phyloP scores from a whole-genome alignment of 2,888 invertebrate genomes.

The Ephialtes manifestator region DNA sequence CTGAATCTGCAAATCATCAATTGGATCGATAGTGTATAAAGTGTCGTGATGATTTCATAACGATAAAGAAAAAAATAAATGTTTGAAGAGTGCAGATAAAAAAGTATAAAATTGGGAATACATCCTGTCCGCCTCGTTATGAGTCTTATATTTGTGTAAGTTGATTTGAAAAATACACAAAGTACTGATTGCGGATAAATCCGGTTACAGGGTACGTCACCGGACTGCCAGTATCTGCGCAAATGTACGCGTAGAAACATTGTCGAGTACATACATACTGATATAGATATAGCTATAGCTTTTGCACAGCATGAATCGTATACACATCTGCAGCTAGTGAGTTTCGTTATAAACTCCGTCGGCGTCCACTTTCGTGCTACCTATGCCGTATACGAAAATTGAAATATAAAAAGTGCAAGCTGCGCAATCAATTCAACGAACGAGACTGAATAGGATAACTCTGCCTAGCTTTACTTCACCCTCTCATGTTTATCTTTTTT shows the following conservation, averaged over 20 bases:
- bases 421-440: slow-evolving; percentile 58
- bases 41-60: neutral
- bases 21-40: neutral
- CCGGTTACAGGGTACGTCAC: slow-evolving; percentile 46
- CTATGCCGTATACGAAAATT: slow-evolving; percentile 3
- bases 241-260: neutral
- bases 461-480: slow-evolving; percentile 30
- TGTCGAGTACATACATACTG: neutral
- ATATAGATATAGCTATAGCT: neutral
- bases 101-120: slow-evolving; percentile 4
- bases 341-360: slow-evolving; percentile 35
- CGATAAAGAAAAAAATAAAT: slow-evolving; percentile 1
- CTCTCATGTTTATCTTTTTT: slow-evolving; percentile 40
- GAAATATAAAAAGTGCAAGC: slow-evolving; percentile 47
- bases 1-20: neutral
- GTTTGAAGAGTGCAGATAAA: neutral
- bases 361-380: slow-evolving; percentile 10
- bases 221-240: slow-evolving; percentile 13
- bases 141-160: slow-evolving; percentile 51
- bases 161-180: slow-evolving; percentile 72
- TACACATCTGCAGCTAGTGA: slow-evolving; percentile 3
- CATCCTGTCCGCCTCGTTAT: slow-evolving; percentile 4
- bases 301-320: slow-evolving; percentile 1
- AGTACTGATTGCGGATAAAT: slow-evolving; percentile 70
- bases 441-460: slow-evolving; percentile 50